Evolutionary conservation across 2,888 invertebrate species (phyloP), one percentile per base, ranked within the genome.

Genomic region (Sesamia inferens): DNA sequence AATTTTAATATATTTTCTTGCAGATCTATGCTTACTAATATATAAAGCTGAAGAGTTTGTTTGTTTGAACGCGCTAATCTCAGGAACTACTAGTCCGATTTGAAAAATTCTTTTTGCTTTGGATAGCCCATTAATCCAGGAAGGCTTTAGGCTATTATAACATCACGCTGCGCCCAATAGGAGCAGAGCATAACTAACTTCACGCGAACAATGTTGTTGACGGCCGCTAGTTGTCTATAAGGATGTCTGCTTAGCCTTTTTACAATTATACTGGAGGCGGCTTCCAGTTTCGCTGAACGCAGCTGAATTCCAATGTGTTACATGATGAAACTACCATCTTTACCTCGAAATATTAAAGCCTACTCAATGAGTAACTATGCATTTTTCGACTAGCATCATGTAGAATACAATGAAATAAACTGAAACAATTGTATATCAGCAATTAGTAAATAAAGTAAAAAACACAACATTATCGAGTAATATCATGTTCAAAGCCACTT

Each of bases 401-500:
- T 8, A 42, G 2, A 48, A 42, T 5, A 42, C 7, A 24, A 75
- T 16, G 19, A 8, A 62, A 16, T 44, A 22, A 42, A 22, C 7
- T 19, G 7, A 48, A 76, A 0, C 55, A 75, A 16, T 10, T 55
- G 19, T 16, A 47, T 22, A 31, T 16, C 3, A 58, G 13, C 19
- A 47, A 68, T 58, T 22, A 54, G 11, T 59, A 76, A 61, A 51
- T 54, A 22, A 48, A 22, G n/a, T 59, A 68, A 65, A 67, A 64
- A 44, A 55, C 22, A 51, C 11, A 62, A 66, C 62, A 66, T 62
- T 71, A 71, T 68, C 68, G 51, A 68, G 58, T 61, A 55, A 62
- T 71, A 68, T 77, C 68, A 72, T 65, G 71, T 72, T 57, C 47
- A 48, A 74, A 64, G 64, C 61, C 51, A 80, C 69, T 73, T 80